Conservation (phyloP, 92 coral and sea anemone genomes). For the Metridium senile region DNA sequence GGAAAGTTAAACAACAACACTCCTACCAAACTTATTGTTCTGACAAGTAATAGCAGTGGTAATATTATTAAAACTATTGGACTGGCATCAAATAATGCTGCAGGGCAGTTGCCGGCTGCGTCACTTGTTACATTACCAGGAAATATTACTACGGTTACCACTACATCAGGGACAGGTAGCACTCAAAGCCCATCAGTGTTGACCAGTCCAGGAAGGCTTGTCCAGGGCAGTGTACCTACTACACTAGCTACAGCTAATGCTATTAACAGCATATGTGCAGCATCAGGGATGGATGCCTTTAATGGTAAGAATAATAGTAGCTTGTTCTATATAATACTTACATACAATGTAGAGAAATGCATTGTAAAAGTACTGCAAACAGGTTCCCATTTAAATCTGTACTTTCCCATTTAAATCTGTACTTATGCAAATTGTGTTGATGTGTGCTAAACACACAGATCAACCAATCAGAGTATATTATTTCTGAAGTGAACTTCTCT, state of each 20-base stretch:
- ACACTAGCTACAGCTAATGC: constrained; percentile 93
- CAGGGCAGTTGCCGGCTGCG: constrained; percentile 78
- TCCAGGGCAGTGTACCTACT: constrained; percentile 64
- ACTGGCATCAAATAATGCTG: constrained; percentile 76
- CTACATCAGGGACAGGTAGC: constrained; percentile 61
- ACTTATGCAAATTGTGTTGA: too few species aligned
- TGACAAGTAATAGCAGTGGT: constrained; percentile 87
- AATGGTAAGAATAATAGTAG: constrained; percentile 71
- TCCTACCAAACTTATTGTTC: constrained; percentile 91
- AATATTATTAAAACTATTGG: constrained; percentile 95
- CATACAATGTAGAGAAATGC: background rate
- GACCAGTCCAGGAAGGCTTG: constrained; percentile 66
- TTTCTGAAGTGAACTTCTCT: too few species aligned
- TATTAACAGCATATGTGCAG: constrained; percentile 95
- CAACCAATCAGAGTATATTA: too few species aligned
- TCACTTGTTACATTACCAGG: constrained; percentile 61
- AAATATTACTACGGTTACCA: constrained; percentile 53
- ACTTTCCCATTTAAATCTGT: too few species aligned
- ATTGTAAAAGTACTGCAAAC: background rate
- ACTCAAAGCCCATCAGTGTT: constrained; percentile 63
- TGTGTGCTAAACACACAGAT: too few species aligned
- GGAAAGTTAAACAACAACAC: constrained; percentile 66
- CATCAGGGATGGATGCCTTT: constrained; percentile 94
- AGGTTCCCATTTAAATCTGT: too few species aligned
- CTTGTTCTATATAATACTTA: too few species aligned